Base-by-base conservation (phyloP, 2,888 invertebrate genomes). In the Blomia tropicalis region DNA sequence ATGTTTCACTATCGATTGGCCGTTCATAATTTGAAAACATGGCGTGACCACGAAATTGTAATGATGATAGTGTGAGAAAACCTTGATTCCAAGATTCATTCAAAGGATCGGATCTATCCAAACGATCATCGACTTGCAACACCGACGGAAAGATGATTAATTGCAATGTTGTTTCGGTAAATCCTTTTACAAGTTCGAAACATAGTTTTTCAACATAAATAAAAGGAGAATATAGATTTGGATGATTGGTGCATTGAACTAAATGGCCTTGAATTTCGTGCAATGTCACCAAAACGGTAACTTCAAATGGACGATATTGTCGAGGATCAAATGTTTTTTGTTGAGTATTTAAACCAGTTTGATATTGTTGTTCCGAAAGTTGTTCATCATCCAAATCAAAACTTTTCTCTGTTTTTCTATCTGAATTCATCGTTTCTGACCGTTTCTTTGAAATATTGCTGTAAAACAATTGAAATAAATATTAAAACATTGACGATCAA, bases 161-260 rank as follows among this genome's bases (percentile, higher is more conserved):
- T 73, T 98, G 96, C 5, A 98, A 77, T 70, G 86, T 84, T 0
- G 92, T 95, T 74, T 95, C 93, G 65, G 81, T 81, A 73, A 85
- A 95, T 23, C 83, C 81, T 73, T 96, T 98, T 72, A 89, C 87
- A 87, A 98, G 86, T 79, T 98, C 98, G 74, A 98, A 93, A 1
- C 90, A 91, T 67, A 98, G 82, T 66, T 92, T 79, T 75, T 95
- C 93, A 51, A 90, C 81, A 23, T 88, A 74, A 65, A 90, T 81
- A 4, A 87, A 83, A 0, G 91, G 95, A 73, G 93, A 93, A 0
- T 91, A 86, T 0, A 90, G 87, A 75, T 91, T 91, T 69, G 81
- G 83, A 66, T 86, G 85, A 68, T 83, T 85, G 72, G 92, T 93
- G 74, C 89, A 90, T 79, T 88, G 88, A 5, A 90, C 80, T 65